Evolutionary conservation across 2,113 vertebrate genomes (phyloP).

Genomic region (Hemibagrus wyckioides): DNA sequence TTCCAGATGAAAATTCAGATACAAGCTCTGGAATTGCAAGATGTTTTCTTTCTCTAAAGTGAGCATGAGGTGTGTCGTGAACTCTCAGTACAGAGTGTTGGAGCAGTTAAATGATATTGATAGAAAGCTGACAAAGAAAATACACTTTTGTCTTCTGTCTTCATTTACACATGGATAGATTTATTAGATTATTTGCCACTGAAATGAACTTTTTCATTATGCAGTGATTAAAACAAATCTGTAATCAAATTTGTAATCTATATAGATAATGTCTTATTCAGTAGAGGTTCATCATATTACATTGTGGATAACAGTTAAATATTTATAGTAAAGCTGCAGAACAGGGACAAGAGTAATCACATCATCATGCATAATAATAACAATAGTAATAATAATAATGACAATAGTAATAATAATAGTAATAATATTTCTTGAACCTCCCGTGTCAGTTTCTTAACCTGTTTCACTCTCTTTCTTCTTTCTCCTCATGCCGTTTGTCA

Average conservation of each 20-base stretch:
- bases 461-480: neutral
- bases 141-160: neutral
- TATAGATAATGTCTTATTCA: neutral
- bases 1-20: neutral
- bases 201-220: neutral
- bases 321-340: neutral
- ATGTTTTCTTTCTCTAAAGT: neutral
- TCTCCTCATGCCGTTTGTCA: neutral
- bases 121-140: neutral
- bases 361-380: too few species aligned
- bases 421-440: neutral
- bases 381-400: too few species aligned
- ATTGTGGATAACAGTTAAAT: neutral
- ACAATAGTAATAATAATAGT: neutral
- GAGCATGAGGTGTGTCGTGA: neutral
- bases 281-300: neutral
- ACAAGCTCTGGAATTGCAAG: neutral
- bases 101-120: neutral
- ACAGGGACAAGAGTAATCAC: too few species aligned
- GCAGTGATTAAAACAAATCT: too few species aligned
- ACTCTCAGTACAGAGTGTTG: neutral
- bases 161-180: neutral
- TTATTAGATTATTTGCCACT: neutral
- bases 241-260: too few species aligned
- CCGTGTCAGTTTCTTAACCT: neutral